These are phyloP conservation scores for Apistogramma diplotaenia DNA, from an alignment of 2,113 vertebrate species.

Conservation along the genomic window DNA sequence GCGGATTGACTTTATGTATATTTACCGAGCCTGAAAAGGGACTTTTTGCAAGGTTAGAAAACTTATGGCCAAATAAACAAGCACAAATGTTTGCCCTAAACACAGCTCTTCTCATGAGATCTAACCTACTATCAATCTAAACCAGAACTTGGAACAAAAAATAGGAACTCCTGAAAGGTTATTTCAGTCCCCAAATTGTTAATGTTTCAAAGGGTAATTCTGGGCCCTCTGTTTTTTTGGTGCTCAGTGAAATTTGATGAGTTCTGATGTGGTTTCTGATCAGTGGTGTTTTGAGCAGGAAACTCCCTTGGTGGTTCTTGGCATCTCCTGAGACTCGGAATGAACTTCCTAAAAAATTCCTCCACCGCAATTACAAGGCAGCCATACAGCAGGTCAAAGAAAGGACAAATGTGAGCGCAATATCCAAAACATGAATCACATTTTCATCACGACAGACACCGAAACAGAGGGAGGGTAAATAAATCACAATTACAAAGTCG, in stretches of 20 bases:
- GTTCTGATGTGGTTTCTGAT: constrained; percentile 75
- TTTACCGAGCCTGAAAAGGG: constrained; percentile 37
- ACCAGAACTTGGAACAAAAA: constrained; percentile 38
- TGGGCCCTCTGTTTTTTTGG: constrained; percentile 46
- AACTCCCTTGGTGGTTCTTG: constrained; percentile 76
- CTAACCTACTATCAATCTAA: constrained; percentile 46
- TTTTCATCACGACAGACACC: constrained; percentile 35
- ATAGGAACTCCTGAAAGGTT: constrained; percentile 49
- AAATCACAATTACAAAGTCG: constrained; percentile 32
- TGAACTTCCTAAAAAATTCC: constrained; percentile 51
- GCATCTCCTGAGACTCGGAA: constrained; percentile 58
- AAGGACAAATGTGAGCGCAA: constrained; percentile 58
- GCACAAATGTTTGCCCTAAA: constrained; percentile 34
- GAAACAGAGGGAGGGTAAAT: constrained; percentile 19
- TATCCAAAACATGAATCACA: constrained; percentile 48
- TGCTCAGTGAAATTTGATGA: constrained; percentile 62
- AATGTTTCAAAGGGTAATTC: constrained; percentile 63
- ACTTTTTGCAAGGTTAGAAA: constrained; percentile 38
- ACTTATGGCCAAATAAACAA: constrained; percentile 38
- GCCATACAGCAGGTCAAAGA: constrained; percentile 59
- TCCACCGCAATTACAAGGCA: constrained; percentile 65
- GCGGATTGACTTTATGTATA: not conserved
- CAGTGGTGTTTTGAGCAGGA: constrained; percentile 56
- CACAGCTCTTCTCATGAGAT: constrained; percentile 30
- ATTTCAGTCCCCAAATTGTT: constrained; percentile 60